These are phyloP conservation scores for Diplodus sargus DNA, from an alignment of 2,797 vertebrate species.

Conservation along the genomic window DNA sequence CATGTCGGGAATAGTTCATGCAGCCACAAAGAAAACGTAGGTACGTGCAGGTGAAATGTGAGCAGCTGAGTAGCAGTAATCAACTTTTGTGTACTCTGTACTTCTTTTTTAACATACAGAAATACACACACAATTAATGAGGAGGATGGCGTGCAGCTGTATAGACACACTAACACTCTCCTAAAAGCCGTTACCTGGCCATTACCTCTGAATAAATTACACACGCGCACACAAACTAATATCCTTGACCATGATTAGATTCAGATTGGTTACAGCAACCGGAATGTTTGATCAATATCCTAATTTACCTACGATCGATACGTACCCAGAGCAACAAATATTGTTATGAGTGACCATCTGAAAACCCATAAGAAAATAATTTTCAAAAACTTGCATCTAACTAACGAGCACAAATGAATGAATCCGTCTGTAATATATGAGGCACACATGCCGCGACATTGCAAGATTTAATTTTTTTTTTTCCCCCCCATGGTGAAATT, in stretches of 20 bases:
- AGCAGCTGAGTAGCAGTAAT: not conserved
- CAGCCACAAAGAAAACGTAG: no score
- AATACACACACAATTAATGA: not conserved
- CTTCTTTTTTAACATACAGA: not conserved
- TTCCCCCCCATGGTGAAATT: not conserved
- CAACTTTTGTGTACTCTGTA: not conserved
- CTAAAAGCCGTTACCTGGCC: constrained; percentile 34
- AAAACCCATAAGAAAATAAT: constrained; percentile 39
- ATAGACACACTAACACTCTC: constrained; percentile 8
- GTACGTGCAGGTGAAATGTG: constrained; percentile 7
- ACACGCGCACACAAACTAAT: constrained; percentile 50
- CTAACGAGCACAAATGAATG: constrained; percentile 29
- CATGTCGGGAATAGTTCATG: no score
- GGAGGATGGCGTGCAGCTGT: not conserved
- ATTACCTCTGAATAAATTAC: constrained; percentile 69
- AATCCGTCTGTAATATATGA: constrained; percentile 30
- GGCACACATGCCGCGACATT: not conserved
- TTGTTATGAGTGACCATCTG: constrained; percentile 65
- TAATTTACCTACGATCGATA: constrained; percentile 76
- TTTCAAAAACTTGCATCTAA: constrained; percentile 8
- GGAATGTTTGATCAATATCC: constrained; percentile 72
- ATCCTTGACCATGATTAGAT: constrained; percentile 67
- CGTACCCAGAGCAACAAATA: constrained; percentile 56
- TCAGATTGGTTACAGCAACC: constrained; percentile 74
- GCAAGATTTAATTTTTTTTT: constrained; percentile 1